Percentiles rank a stretch among this genome's conserved stretches.
Conservation (phyloP, 1,140 invertebrate species). For the Linepithema humile region DNA sequence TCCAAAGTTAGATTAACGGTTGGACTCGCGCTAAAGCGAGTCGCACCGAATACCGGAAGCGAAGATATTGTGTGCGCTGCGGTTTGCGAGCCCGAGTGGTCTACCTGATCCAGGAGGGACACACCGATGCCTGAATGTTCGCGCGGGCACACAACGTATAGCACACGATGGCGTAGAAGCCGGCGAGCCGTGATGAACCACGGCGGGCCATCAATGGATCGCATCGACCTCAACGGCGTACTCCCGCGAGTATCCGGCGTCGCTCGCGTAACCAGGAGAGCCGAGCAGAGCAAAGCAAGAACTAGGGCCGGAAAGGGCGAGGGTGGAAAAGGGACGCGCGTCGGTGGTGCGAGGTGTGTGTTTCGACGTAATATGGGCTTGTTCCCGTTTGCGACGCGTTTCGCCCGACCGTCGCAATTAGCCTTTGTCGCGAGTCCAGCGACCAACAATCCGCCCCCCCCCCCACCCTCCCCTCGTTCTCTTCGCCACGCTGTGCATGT, state of each 20-base stretch:
- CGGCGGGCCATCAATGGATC: constrained; percentile 46
- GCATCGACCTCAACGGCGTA: constrained; percentile 33
- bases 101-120: constrained; percentile 65
- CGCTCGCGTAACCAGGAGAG: not conserved
- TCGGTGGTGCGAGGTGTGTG: constrained; percentile 62
- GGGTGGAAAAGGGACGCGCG: not conserved
- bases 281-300: not conserved
- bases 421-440: constrained; percentile 80
- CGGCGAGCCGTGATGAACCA: constrained; percentile 58
- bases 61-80: constrained; percentile 72
- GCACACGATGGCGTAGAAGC: constrained; percentile 55
- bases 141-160: constrained; percentile 33
- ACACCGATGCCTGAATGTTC: constrained; percentile 65
- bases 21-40: constrained; percentile 49
- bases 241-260: constrained; percentile 27
- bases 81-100: constrained; percentile 65
- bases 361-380: constrained; percentile 82
- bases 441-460: constrained; percentile 56
- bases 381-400: constrained; percentile 77
- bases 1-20: constrained; percentile 29
- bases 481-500: not conserved
- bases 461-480: not conserved
- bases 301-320: constrained; percentile 16
- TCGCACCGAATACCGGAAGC: constrained; percentile 1
- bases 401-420: constrained; percentile 79